phyloP scores from a whole-genome alignment of 1,140 invertebrate species.

The Grapholita molesta region DNA sequence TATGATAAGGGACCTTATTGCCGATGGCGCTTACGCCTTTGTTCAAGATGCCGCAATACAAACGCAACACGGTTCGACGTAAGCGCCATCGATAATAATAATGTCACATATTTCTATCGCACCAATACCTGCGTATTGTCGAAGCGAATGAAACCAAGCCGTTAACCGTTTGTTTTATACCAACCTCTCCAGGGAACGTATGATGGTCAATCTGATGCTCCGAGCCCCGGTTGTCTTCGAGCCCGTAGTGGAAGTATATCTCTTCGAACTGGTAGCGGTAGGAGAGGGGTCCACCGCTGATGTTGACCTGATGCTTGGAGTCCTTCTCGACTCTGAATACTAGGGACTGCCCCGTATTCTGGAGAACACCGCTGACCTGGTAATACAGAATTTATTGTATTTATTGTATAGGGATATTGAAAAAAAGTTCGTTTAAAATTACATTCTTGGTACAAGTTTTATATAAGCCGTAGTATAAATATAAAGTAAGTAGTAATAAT shows the following conservation, averaged over 20 bases:
- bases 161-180: constrained; percentile 25
- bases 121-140: too few relatives aligned
- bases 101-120: too few relatives aligned
- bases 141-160: too few relatives aligned
- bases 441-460: too few relatives aligned
- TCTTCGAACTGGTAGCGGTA: constrained; percentile 97
- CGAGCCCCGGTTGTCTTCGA: constrained; percentile 91
- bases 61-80: too few relatives aligned
- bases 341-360: constrained; percentile 94
- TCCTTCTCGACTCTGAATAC: constrained; percentile 94
- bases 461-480: too few relatives aligned
- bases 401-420: too few relatives aligned
- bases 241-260: constrained; percentile 96
- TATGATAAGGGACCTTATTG: too few relatives aligned
- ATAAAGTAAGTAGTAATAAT: too few relatives aligned
- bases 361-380: constrained; percentile 91
- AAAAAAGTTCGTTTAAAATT: neutral
- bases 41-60: too few relatives aligned
- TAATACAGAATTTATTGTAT: constrained; percentile 26
- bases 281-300: constrained; percentile 96
- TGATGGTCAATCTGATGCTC: constrained; percentile 96
- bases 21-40: too few relatives aligned
- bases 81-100: too few relatives aligned
- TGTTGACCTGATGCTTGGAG: constrained; percentile 91
- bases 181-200: constrained; percentile 96